A percentile compares a stretch with the other conserved stretches of the same genome.
These are phyloP conservation scores for Spialia ferax DNA, from an alignment of 2,888 invertebrate species.

Conservation along the genomic window DNA sequence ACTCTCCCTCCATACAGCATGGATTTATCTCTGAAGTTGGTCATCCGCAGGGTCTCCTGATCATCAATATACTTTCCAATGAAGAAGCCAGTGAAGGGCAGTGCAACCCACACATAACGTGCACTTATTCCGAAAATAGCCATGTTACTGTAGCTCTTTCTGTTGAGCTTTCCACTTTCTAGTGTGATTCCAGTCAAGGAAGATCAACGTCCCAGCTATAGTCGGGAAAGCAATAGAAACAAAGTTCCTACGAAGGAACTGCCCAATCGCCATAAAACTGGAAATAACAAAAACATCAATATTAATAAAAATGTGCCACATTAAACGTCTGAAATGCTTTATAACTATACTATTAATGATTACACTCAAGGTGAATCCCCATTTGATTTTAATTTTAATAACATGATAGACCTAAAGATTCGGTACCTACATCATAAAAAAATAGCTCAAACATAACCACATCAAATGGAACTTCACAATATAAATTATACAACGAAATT, in stretches of 20 bases:
- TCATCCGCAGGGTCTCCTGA: slow-evolving; percentile 90
- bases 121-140: slow-evolving; percentile 86
- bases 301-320: too few species aligned
- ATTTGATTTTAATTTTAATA: too few species aligned
- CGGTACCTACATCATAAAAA: too few species aligned
- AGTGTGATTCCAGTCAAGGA: slow-evolving; percentile 91
- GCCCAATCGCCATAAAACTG: slow-evolving; percentile 84
- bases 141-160: slow-evolving; percentile 66
- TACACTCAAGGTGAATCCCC: too few species aligned
- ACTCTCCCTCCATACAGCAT: slow-evolving; percentile 90
- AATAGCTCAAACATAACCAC: too few species aligned
- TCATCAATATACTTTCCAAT: slow-evolving; percentile 89
- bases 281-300: slow-evolving; percentile 48
- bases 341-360: too few species aligned
- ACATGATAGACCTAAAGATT: too few species aligned
- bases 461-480: too few species aligned
- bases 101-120: slow-evolving; percentile 75
- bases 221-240: slow-evolving; percentile 90
- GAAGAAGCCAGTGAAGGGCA: slow-evolving; percentile 86
- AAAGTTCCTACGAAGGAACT: slow-evolving; percentile 88
- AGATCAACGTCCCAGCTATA: slow-evolving; percentile 86
- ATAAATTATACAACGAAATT: too few species aligned
- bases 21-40: slow-evolving; percentile 92
- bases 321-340: too few species aligned
- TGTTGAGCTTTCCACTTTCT: slow-evolving; percentile 89